Evolutionary conservation across 1,140 invertebrate species (phyloP), one percentile per base, ranked within the genome.

Genomic region (Atta texana): DNA sequence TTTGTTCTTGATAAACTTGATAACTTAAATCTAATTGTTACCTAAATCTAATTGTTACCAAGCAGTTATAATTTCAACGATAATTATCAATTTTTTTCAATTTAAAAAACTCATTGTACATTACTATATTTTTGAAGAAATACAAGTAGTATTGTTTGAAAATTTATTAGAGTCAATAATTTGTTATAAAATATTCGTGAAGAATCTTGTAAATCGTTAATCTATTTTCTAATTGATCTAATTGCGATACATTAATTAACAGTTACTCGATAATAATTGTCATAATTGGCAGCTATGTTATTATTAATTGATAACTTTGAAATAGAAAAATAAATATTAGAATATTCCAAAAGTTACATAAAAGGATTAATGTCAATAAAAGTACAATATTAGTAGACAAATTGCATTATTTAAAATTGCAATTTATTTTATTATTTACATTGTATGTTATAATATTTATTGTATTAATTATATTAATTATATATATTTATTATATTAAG

Each of bases 111-210:
- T 8, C 3, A 34, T 3, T 49, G 49, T 69, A 12, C 18, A 68
- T 68, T 44, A 18, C 0, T 21, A 14, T 21, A 49, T 69, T 21
- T 69, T 69, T 24, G 0, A 49, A 69, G 12, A 49, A 16, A 69
- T 49, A 49, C 2, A 24, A 66, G 3, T 4, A 44, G 8, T 21
- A 69, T 49, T 8, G 2, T 49, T 69, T 16, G 2, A 0, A 69
- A 69, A 69, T 69, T 69, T 24, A 49, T 64, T 31, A 64, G 7
- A 39, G 12, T 12, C n/a, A 66, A 66, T 7, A 66, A 66, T 66
- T 66, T 0, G 44, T 44, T 68, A 39, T 68, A 68, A 4, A 39
- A 16, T 6, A 24, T 61, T 21, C 21, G 49, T 31, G 2, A 18
- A 31, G 18, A 64, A 64, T 31, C 16, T 7, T 66, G 18, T n/a